A percentile compares a stretch with the other conserved stretches of the same genome.
phyloP scores from a whole-genome alignment of 2,113 vertebrate genomes.

The Scolopax mira region DNA sequence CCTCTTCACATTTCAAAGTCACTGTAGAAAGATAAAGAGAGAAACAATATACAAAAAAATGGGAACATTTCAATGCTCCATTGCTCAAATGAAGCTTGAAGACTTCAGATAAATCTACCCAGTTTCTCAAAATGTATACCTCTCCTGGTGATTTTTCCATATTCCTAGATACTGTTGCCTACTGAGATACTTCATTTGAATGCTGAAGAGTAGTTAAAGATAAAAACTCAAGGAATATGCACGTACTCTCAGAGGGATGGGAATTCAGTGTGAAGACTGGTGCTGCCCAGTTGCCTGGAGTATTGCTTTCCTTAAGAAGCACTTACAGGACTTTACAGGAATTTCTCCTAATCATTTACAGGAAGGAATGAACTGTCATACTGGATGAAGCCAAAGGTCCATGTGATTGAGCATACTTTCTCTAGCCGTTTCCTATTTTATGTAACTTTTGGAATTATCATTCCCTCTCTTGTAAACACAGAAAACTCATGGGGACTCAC shows the following conservation, averaged over 20 bases:
- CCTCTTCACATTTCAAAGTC: slow-evolving; percentile 26
- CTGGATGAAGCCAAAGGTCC: not conserved
- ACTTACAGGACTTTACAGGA: not conserved
- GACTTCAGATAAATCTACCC: not conserved
- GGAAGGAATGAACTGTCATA: not conserved
- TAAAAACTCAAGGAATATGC: not conserved
- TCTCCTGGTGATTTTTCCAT: not conserved
- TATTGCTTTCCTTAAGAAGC: not conserved
- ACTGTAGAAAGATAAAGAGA: not conserved
- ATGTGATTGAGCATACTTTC: not conserved
- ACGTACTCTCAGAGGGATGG: not conserved
- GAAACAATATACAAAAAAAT: not conserved
- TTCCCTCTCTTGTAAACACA: not conserved
- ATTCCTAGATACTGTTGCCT: not conserved
- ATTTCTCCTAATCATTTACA: slow-evolving; percentile 19
- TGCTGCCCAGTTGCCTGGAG: not conserved
- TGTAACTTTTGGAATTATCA: not conserved
- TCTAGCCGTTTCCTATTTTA: not conserved
- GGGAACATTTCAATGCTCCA: not conserved
- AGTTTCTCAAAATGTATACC: not conserved
- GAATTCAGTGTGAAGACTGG: not conserved
- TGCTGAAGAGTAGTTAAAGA: not conserved
- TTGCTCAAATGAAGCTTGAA: not conserved
- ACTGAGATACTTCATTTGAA: not conserved
- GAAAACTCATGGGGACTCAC: not conserved